These are phyloP conservation scores for Athene noctua DNA, from an alignment of 2,113 vertebrate genomes.

Conservation along the genomic window DNA sequence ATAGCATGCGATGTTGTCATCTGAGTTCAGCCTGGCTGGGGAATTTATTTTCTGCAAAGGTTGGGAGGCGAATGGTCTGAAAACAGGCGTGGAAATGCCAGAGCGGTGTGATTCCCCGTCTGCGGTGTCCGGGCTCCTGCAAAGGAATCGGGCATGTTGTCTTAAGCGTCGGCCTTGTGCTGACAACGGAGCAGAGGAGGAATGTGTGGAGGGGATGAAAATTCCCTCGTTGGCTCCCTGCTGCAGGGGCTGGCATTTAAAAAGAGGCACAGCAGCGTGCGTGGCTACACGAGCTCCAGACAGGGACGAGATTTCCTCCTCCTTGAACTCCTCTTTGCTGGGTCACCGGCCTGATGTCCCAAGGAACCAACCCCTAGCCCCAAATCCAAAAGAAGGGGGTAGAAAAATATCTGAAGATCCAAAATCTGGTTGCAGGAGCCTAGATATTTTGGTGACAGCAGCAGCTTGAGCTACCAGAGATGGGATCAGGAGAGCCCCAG, in stretches of 20 bases:
- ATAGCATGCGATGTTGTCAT: slow-evolving; percentile 51
- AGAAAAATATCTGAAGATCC: neutral
- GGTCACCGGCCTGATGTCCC: neutral
- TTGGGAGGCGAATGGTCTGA: neutral
- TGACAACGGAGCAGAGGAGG: neutral
- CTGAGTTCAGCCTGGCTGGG: slow-evolving; percentile 45
- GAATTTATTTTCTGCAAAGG: slow-evolving; percentile 53
- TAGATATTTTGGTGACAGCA: neutral
- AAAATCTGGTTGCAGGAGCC: neutral
- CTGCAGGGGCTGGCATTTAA: neutral
- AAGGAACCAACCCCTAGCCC: neutral
- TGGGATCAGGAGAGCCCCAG: neutral
- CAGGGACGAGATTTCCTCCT: neutral
- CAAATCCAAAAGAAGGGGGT: neutral
- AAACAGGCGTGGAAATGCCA: neutral
- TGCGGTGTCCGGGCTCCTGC: rapidly evolving
- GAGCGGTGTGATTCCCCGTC: neutral
- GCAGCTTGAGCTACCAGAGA: neutral
- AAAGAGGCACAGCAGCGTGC: rapidly evolving
- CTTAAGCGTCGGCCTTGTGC: neutral
- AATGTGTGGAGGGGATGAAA: neutral
- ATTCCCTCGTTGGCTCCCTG: neutral
- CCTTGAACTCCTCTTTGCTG: neutral
- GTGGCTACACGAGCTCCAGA: neutral
- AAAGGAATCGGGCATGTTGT: rapidly evolving